Evolutionary conservation across 2,113 vertebrate genomes (phyloP), one percentile per base, ranked within the genome.

Genomic region (Carassius gibelio): DNA sequence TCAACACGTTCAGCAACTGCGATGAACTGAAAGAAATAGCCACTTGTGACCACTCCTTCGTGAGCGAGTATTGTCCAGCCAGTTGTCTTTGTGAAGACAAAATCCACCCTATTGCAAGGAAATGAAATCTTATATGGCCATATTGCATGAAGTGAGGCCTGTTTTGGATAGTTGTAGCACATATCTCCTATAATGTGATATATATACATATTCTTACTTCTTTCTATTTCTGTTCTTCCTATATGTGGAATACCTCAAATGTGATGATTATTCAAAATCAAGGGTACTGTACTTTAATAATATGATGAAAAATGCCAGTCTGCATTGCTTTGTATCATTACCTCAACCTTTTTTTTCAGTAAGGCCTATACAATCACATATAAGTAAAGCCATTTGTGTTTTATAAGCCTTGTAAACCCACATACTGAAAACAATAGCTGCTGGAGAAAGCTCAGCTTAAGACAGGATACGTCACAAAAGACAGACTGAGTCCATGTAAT

Each of bases 1-100:
- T 94, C 0, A 87, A 95, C 88, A 2, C 0, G 0, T 92, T 8
- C 84, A 1, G 21, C 15, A 93, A 94, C 89, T 95, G 93, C 78
- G 85, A 77, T 0, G 1, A 0, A 3, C 0, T 94, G 85, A 88
- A 83, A 69, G 0, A 0, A 1, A 0, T 0, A 0, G 0, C 0
- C 1, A 87, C 89, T 10, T 94, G 94, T 55, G 3, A 0, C 0
- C 36, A 88, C 14, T 0, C 3, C 0, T 0, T 5, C 11, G 87
- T 94, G 66, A 3, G 13, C 0, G 0, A 2, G 2, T 83, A 36
- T 82, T 95, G 94, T 62, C 88, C 89, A 0, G 93, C 93, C 21
- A 74, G 88, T 2, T 95, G 94, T 48, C 48, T 81, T 5, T 95
- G 94, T 74, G 0, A 15, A 14, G 8, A 2, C 1, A 0, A 94